These are phyloP conservation scores for Ctena decussata DNA, from an alignment of 2,888 invertebrate species.

Conservation along the genomic window DNA sequence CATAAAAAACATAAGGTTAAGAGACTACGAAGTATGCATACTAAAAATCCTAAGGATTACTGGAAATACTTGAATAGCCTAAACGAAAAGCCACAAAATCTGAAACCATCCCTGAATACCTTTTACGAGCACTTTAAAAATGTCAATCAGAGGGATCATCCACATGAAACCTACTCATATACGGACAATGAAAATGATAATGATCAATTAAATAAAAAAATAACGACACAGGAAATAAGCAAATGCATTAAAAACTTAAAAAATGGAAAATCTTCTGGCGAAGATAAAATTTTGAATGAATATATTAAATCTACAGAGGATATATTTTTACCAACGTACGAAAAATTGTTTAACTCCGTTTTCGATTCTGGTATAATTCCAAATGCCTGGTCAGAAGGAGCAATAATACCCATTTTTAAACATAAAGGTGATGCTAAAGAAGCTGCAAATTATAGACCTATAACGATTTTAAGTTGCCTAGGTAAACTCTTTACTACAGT, in stretches of 20 bases:
- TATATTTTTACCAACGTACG: background rate
- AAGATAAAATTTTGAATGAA: constrained; percentile 27
- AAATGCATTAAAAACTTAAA: constrained; percentile 23
- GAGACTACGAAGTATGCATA: background rate
- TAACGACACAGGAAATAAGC: constrained; percentile 17
- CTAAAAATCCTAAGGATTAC: constrained; percentile 9
- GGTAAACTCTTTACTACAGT: constrained; percentile 48
- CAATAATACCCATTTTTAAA: constrained; percentile 50
- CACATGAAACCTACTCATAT: background rate
- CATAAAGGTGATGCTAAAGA: constrained; percentile 9
- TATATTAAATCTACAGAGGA: constrained; percentile 20
- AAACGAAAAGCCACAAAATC: background rate
- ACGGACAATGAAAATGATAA: background rate
- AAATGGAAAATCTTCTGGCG: constrained; percentile 6
- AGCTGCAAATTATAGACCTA: constrained; percentile 48
- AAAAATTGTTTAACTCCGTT: constrained; percentile 30
- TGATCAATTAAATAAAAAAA: background rate
- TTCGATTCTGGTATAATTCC: constrained; percentile 38
- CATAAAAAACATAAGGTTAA: background rate
- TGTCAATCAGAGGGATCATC: background rate
- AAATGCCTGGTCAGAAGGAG: constrained; percentile 26
- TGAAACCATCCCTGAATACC: background rate
- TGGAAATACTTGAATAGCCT: constrained; percentile 6
- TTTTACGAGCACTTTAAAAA: constrained; percentile 3
- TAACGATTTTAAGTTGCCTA: constrained; percentile 46